Conservation (phyloP, 2,797 vertebrate species). For the Lophotriccus pileatus region DNA sequence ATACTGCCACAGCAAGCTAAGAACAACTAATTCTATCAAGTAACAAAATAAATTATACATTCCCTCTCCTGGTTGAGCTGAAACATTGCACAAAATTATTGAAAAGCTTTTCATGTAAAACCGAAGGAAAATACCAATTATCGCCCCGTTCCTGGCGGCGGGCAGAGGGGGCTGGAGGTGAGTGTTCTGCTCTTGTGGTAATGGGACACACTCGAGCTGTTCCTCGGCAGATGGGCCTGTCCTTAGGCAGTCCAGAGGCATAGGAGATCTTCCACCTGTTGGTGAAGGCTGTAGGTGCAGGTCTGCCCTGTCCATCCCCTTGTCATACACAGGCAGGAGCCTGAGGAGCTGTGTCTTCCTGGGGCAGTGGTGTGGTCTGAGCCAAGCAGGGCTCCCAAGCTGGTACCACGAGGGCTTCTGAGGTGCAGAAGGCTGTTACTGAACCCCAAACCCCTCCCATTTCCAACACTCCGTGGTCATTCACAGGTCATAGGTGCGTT, state of each 20-base stretch:
- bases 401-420: neutral
- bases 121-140: slow-evolving; percentile 4
- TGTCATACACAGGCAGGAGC: neutral
- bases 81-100: slow-evolving; percentile 44
- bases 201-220: accelerated
- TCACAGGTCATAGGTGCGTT: neutral
- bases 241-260: neutral
- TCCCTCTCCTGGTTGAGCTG: slow-evolving; percentile 31
- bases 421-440: neutral
- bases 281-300: accelerated
- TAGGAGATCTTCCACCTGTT: accelerated
- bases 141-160: neutral
- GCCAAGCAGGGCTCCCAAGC: too few species aligned
- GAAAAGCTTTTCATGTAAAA: slow-evolving; percentile 39
- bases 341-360: accelerated
- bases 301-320: neutral
- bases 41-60: slow-evolving; percentile 35
- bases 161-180: neutral
- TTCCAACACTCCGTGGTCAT: neutral
- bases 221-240: neutral
- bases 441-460: neutral
- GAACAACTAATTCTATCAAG: slow-evolving; percentile 66
- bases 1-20: slow-evolving; percentile 30
- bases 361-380: accelerated
- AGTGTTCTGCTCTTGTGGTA: neutral